Percentiles rank a stretch among this genome's conserved stretches.
Evolutionary conservation across 2,888 invertebrate genomes (phyloP).

Genomic region (Epirrhoe tristata): DNA sequence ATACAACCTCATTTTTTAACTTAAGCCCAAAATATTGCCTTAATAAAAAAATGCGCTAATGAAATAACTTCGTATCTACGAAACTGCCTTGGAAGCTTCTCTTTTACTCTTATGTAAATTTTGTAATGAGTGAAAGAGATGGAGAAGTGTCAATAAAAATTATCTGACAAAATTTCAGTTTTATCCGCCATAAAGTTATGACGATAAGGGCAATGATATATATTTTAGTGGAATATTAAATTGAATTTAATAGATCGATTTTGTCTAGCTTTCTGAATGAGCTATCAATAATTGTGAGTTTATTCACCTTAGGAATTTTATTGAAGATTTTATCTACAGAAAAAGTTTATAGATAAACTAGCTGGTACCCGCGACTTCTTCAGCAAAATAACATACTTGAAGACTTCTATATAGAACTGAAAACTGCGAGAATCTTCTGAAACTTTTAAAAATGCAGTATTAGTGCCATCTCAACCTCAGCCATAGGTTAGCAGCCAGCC

Average conservation of each 20-base stretch:
- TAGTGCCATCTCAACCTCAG: too few relatives aligned
- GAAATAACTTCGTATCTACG: conserved; percentile 34
- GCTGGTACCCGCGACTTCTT: too few relatives aligned
- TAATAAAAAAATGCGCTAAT: conserved; percentile 39
- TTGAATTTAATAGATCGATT: conserved; percentile 25
- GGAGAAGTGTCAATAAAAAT: conserved; percentile 38
- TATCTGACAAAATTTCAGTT: conserved; percentile 40
- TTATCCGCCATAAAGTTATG: conserved; percentile 31
- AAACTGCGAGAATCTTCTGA: too few relatives aligned
- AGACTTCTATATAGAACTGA: too few relatives aligned
- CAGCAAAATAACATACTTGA: too few relatives aligned
- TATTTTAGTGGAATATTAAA: conserved; percentile 36
- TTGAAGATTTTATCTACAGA: background rate
- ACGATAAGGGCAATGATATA: conserved; percentile 28
- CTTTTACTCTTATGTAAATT: conserved; percentile 10
- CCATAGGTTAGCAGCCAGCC: too few relatives aligned
- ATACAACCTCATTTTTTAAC: conserved; percentile 19
- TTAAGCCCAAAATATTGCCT: conserved; percentile 27
- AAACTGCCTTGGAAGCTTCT: conserved; percentile 22
- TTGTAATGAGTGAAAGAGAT: conserved; percentile 20
- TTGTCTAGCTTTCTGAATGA: conserved; percentile 5
- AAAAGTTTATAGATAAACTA: too few relatives aligned
- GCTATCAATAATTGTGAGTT: conserved; percentile 8
- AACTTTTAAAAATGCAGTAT: too few relatives aligned
- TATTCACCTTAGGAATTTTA: conserved; percentile 9